A percentile compares a stretch with the other conserved stretches of the same genome.
Conservation (phyloP, 2,113 vertebrate genomes). For the Tiliqua scincoides region DNA sequence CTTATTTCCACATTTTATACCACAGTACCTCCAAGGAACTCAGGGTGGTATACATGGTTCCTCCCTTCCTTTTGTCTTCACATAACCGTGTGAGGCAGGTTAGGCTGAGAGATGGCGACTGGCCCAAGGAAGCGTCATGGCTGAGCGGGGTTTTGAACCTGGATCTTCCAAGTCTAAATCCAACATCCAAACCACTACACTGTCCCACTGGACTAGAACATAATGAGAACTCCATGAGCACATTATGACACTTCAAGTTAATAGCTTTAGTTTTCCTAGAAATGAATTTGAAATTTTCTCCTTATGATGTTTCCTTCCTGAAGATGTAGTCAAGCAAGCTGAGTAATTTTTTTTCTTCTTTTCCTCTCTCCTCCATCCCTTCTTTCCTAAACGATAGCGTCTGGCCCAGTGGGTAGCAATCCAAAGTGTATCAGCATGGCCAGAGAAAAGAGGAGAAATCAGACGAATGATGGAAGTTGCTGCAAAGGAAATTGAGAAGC, state of each 20-base stretch:
- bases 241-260: neutral
- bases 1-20: no score
- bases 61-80: no score
- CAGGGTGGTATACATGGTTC: no score
- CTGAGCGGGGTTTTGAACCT: no score
- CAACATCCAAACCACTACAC: no score
- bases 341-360: neutral
- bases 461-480: conserved; percentile 91
- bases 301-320: neutral
- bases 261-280: neutral
- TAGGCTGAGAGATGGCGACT: no score
- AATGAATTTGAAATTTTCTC: neutral
- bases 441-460: conserved; percentile 91
- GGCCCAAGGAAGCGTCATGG: no score
- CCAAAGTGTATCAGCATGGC: conserved; percentile 94
- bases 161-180: no score
- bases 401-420: conserved; percentile 92
- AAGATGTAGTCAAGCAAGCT: neutral
- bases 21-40: no score
- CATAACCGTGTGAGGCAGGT: no score
- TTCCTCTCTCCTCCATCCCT: no score
- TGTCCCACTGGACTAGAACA: neutral
- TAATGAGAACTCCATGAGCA: neutral
- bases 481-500: conserved; percentile 84
- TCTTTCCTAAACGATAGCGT: conserved; percentile 72